Percentiles rank a stretch among this genome's conserved stretches.
Conservation (phyloP, 2,113 vertebrate species). For the Diadophis punctatus region DNA sequence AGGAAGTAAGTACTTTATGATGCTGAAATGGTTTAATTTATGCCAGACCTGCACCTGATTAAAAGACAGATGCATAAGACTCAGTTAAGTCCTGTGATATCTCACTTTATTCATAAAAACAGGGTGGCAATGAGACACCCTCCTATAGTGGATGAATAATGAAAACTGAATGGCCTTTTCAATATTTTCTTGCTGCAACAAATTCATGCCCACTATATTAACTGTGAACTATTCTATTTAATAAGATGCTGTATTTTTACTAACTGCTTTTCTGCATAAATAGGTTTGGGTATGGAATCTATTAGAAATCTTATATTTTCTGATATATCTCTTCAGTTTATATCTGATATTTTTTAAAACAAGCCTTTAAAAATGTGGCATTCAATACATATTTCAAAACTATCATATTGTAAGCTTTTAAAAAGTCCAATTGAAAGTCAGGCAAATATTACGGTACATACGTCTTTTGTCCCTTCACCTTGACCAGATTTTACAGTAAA, state of each 20-base stretch:
- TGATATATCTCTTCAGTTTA: not conserved
- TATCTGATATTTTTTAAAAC: not conserved
- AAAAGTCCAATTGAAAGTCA: conserved; percentile 4
- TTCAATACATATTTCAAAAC: not conserved
- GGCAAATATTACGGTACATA: not conserved
- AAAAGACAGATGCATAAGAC: not conserved
- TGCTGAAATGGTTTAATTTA: not conserved
- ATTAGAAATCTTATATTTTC: not conserved
- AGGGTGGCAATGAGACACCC: not conserved
- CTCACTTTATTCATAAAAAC: not conserved
- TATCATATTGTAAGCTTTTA: not conserved
- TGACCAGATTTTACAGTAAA: not conserved
- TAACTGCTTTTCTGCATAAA: not conserved
- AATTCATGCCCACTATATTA: not conserved
- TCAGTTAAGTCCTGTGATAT: not conserved
- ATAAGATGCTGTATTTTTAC: not conserved
- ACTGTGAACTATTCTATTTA: not conserved
- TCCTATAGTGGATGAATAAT: not conserved
- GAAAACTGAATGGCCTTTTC: conserved; percentile 15
- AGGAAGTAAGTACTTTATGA: not conserved
- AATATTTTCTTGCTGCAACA: not conserved
- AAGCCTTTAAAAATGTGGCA: not conserved
- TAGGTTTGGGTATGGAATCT: not conserved
- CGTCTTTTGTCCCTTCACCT: not conserved
- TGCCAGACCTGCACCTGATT: not conserved